phyloP scores from a whole-genome alignment of 2,888 invertebrate genomes.

The Aproaerema taeniolella region DNA sequence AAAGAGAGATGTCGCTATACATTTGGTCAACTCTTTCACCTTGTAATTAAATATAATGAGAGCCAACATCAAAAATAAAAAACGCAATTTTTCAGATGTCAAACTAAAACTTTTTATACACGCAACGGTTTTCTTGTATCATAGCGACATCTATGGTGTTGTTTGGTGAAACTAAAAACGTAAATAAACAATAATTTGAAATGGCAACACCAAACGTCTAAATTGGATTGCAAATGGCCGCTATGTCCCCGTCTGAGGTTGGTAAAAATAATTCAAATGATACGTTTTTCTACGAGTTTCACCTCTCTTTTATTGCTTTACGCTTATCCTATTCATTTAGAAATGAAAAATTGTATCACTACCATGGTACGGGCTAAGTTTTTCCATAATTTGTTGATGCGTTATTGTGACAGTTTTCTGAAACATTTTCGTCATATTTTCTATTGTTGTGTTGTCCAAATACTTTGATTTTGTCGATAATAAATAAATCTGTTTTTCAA shows the following conservation, averaged over 20 bases:
- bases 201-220: constrained; percentile 58
- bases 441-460: constrained; percentile 36
- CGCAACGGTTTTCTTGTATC: no score
- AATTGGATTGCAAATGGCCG: constrained; percentile 81
- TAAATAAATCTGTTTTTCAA: background rate
- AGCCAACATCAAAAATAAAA: no score
- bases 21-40: no score
- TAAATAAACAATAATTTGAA: no score
- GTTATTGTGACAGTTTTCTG: constrained; percentile 37
- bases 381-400: constrained; percentile 16
- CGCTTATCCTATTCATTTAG: constrained; percentile 1
- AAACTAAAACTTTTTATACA: no score
- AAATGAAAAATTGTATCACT: constrained; percentile 1
- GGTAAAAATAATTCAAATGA: constrained; percentile 59
- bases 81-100: no score
- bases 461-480: constrained; percentile 9
- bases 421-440: constrained; percentile 28
- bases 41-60: no score
- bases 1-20: no score
- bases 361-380: constrained; percentile 1
- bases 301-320: constrained; percentile 2
- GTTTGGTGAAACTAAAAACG: no score
- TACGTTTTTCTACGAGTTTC: constrained; percentile 10
- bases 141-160: no score
- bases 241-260: constrained; percentile 86